These are phyloP conservation scores for Hippocampus comes DNA, from an alignment of 2,113 vertebrate genomes.

Conservation along the genomic window DNA sequence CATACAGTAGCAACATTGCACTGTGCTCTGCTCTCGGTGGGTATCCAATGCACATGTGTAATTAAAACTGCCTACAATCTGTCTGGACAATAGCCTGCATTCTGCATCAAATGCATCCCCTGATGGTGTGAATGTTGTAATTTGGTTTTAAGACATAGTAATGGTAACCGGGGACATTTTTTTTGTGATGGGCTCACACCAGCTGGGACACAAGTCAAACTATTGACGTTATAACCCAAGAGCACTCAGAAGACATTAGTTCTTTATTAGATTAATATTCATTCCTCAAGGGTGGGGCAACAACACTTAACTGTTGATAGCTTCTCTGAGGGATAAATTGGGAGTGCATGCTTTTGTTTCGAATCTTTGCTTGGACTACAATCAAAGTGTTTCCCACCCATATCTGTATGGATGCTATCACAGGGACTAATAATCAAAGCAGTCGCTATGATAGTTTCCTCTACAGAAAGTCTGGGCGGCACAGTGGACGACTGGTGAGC, in stretches of 20 bases:
- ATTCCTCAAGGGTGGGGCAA: conserved; percentile 1
- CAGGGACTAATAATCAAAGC: not conserved
- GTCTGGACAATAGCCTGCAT: conserved; percentile 12
- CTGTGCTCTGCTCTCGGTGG: conserved; percentile 12
- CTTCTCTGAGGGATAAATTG: not conserved
- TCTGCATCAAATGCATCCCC: conserved; percentile 19
- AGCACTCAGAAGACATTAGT: conserved; percentile 1
- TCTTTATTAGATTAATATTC: conserved; percentile 9
- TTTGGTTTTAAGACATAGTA: conserved; percentile 7
- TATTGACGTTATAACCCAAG: not conserved
- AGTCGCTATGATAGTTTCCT: not conserved
- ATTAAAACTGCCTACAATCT: conserved; percentile 43
- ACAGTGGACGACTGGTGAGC: too few species aligned
- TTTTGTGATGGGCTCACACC: not conserved
- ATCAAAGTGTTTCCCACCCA: not conserved
- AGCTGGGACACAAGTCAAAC: not conserved
- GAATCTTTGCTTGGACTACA: not conserved
- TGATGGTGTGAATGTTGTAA: conserved; percentile 13
- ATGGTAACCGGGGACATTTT: not conserved
- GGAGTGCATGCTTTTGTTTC: not conserved
- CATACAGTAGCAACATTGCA: conserved; percentile 31
- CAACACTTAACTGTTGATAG: not conserved
- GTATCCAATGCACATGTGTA: conserved; percentile 39
- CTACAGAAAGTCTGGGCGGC: not conserved
- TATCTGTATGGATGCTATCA: not conserved